Base-by-base conservation (phyloP, 2,113 vertebrate genomes). In the Lonchura striata region DNA sequence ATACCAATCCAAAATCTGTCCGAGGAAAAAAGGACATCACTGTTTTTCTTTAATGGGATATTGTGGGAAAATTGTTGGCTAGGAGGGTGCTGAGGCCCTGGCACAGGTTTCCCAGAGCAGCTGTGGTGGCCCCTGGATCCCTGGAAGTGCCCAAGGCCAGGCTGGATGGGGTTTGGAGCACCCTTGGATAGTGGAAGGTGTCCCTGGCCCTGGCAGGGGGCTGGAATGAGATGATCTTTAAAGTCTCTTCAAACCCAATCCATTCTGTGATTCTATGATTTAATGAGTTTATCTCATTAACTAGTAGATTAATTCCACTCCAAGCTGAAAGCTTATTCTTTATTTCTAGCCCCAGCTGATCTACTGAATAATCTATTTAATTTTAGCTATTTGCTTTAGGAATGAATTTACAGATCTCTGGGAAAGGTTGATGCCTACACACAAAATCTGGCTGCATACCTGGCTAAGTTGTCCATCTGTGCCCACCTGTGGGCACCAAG, bases 11-110 rank as follows among this genome's bases (percentile, higher is more conserved):
- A 31, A 87, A 64, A 30, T 8, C 4, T 31, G 11, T 39, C 56
- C 41, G 19, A 39, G 18, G 14, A 16, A 54, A 46, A 60, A 72
- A 69, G 22, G 7, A 31, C 33, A 27, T 5, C 27, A 11, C 41
- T 66, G 50, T 39, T 90, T 90, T 68, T 52, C 39, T 39, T 39
- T 39, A 39, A 39, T 39, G 44, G 6, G 39, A 75, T n/a, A 18
- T 12, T 39, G 10, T 33, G 60, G 11, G 20, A 28, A 25, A 66
- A 52, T 57, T 10, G 2, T 13, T 37, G 1, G 1, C 22, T 33
- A 2, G 0, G 44, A 65, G 22, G 52, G 68, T 37, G 52, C 2
- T 0, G 0, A 65, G 15, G 12, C 31, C 52, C 33, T 44, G 76
- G 42, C 33, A 66, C 37, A 74, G 25, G 2, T 59, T 59, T 3